A percentile compares a stretch with the other conserved stretches of the same genome.
Evolutionary conservation across 2,113 vertebrate genomes (phyloP).

Genomic region (Ageneiosus marmoratus): DNA sequence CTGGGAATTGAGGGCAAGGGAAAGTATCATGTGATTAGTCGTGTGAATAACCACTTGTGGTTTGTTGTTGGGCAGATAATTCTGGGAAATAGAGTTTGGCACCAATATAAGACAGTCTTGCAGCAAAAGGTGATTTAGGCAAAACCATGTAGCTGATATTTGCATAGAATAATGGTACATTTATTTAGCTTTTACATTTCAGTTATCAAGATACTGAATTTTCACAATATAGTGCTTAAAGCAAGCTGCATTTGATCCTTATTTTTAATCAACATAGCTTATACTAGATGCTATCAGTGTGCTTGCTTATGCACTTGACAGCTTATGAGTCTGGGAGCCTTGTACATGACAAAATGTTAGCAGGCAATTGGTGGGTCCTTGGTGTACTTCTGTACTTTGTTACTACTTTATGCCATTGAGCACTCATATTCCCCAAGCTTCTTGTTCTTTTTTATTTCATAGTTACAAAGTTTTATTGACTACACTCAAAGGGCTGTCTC

Average conservation of each 20-base stretch:
- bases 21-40: neutral
- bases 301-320: neutral
- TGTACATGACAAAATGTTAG: neutral
- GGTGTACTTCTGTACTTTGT: neutral
- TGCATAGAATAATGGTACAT: neutral
- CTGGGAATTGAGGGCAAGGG: neutral
- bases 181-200: neutral
- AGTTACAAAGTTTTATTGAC: neutral
- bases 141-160: neutral
- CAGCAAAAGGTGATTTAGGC: neutral
- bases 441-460: neutral
- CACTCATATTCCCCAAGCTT: neutral
- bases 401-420: conserved; percentile 5
- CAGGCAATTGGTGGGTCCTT: neutral
- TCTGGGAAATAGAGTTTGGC: neutral
- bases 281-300: neutral
- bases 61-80: neutral
- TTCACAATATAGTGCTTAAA: neutral
- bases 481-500: neutral
- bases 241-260: neutral
- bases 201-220: neutral
- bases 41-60: neutral
- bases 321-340: neutral
- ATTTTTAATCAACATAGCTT: neutral
- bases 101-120: neutral